A percentile compares a stretch with the other conserved stretches of the same genome.
phyloP scores from a whole-genome alignment of 2,888 invertebrate genomes.

The Tipula unca region DNA sequence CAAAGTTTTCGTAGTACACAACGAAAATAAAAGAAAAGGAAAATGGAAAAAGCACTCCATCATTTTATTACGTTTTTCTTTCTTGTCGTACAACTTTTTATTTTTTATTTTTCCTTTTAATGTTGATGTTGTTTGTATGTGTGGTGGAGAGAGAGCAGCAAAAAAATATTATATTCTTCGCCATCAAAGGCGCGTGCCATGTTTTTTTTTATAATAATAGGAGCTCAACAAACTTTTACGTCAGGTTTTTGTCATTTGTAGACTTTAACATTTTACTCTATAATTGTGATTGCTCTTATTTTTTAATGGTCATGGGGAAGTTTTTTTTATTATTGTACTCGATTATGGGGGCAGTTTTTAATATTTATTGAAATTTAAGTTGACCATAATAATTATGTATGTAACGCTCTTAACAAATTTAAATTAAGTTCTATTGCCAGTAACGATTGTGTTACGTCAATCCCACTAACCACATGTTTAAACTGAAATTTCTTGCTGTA shows the following conservation, averaged over 20 bases:
- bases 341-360: not conserved
- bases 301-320: not conserved
- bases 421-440: too few species aligned
- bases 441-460: too few species aligned
- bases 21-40: not conserved
- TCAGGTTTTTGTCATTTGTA: not conserved
- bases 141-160: not conserved
- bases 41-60: constrained; percentile 17
- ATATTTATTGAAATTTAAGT: too few species aligned
- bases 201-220: not conserved
- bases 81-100: constrained; percentile 17
- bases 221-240: not conserved
- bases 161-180: not conserved
- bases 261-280: not conserved
- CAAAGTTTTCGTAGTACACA: not conserved
- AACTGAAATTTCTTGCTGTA: too few species aligned
- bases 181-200: not conserved
- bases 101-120: not conserved
- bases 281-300: not conserved
- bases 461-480: too few species aligned
- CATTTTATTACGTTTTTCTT: constrained; percentile 3
- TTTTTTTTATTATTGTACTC: not conserved
- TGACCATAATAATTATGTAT: too few species aligned
- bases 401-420: too few species aligned
- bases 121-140: not conserved